Base-by-base conservation (phyloP, 2,797 vertebrate species). In the Adelosebastes latens region DNA sequence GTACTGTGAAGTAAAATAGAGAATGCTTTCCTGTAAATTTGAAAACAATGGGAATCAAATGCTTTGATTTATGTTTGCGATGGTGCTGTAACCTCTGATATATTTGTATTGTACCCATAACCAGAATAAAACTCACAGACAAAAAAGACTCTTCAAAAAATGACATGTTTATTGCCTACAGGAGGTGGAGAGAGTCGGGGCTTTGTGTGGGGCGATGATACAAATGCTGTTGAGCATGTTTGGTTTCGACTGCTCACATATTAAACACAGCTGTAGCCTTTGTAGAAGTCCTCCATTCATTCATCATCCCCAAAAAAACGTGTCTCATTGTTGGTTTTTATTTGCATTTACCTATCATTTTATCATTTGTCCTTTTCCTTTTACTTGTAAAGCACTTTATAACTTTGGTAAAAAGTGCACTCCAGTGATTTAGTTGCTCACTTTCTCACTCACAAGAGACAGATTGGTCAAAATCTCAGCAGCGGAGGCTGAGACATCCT, bases 81-180 rank as follows among this genome's bases (percentile, higher is more conserved):
- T 20, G 25, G 9, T 34, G 42, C 39, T 68, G 49, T 62, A 25
- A 63, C 25, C 14, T 27, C 4, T 46, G 24, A 58, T 6, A 8
- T 71, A 27, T 16, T 65, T 1, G 1, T 63, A 29, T 53, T 36
- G 5, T 46, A 27, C 52, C 9, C 10, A 14, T 36, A 20, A 58
- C 4, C 24, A 58, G 2, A 84, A 87, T 87, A 81, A 88, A 89
- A 84, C 2, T 22, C 34, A 42, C 22, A 60, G 53, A 86, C 42
- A 70, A 74, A 42, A 16, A 55, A 14, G 49, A 16, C 39, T 42
- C 56, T 65, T 80, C 2, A 11, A 75, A 81, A 81, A 78, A 46
- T 4, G 59, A 77, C 20, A 27, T 69, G 64, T 90, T 92, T 88
- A 90, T 90, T 90, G 86, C 84, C 87, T 81, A 65, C 49, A 86